A percentile compares a stretch with the other conserved stretches of the same genome.
These are phyloP conservation scores for Anas acuta DNA, from an alignment of 2,797 vertebrate species.

Conservation along the genomic window DNA sequence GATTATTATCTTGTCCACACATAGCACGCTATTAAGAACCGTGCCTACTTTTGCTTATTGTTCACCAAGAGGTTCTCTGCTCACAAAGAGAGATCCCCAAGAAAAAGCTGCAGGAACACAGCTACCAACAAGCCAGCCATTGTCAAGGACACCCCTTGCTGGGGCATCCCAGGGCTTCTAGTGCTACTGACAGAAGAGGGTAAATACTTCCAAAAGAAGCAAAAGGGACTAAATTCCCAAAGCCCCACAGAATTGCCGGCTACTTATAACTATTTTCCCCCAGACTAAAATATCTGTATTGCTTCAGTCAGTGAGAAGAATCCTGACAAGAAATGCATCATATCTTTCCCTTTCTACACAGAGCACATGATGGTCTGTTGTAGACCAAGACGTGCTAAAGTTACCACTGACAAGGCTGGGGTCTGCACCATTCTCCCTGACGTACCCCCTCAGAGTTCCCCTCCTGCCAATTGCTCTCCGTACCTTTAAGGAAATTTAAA, in stretches of 20 bases:
- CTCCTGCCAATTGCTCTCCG: neutral
- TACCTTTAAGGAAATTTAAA: neutral
- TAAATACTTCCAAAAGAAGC: neutral
- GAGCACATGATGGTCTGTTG: neutral
- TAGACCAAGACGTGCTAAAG: neutral
- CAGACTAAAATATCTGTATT: neutral
- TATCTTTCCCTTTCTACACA: neutral
- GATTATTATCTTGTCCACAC: neutral
- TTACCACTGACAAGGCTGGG: neutral
- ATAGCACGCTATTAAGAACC: neutral
- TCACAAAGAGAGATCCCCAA: neutral
- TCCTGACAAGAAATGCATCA: neutral
- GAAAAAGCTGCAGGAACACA: neutral
- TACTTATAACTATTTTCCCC: neutral
- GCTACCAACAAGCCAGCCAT: neutral
- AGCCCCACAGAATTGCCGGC: neutral
- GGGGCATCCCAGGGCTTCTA: neutral
- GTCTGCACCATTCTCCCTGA: rapidly evolving
- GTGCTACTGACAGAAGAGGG: neutral
- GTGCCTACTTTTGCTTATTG: neutral
- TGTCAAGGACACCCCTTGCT: neutral
- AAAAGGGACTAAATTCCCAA: neutral
- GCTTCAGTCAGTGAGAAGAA: neutral
- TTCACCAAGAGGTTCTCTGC: neutral
- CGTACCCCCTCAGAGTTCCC: neutral